Evolutionary conservation across 2,797 vertebrate species (phyloP).

Genomic region (Remorina albescens): DNA sequence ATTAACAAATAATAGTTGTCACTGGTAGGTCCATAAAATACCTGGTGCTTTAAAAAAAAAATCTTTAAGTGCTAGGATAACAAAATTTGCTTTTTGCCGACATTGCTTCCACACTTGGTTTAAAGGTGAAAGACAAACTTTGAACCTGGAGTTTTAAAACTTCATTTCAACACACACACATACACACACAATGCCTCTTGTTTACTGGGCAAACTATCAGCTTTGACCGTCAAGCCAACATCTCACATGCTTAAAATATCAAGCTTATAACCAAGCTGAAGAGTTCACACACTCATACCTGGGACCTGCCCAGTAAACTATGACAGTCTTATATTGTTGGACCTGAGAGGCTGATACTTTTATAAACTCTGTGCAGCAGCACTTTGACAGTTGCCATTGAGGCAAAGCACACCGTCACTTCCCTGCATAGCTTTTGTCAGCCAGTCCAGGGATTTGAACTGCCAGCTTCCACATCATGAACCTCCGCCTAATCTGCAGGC

Average conservation of each 20-base stretch:
- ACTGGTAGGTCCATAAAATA: not conserved
- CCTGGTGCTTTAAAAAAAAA: not conserved
- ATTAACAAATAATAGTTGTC: not conserved
- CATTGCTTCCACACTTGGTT: conserved; percentile 7
- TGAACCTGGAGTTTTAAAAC: not conserved
- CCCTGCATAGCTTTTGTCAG: conserved; percentile 48
- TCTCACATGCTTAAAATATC: conserved; percentile 27
- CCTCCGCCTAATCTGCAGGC: conserved; percentile 60
- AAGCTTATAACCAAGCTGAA: conserved; percentile 20
- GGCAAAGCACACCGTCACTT: conserved; percentile 47
- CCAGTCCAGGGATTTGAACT: conserved; percentile 62
- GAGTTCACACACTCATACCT: conserved; percentile 31
- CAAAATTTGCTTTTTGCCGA: conserved; percentile 2
- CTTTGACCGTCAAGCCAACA: conserved; percentile 8
- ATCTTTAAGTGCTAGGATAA: not conserved
- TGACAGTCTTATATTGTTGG: conserved; percentile 34
- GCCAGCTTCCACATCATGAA: conserved; percentile 59
- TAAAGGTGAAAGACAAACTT: not conserved
- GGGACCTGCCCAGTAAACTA: conserved; percentile 21
- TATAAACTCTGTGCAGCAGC: conserved; percentile 33
- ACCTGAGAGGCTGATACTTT: conserved; percentile 39
- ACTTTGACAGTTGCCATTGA: conserved; percentile 58
- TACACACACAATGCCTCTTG: conserved; percentile 1
- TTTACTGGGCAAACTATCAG: not conserved
- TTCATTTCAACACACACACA: not conserved